These are phyloP conservation scores for Parazoanthus swiftii DNA, from an alignment of 92 coral and sea anemone species.

Conservation along the genomic window DNA sequence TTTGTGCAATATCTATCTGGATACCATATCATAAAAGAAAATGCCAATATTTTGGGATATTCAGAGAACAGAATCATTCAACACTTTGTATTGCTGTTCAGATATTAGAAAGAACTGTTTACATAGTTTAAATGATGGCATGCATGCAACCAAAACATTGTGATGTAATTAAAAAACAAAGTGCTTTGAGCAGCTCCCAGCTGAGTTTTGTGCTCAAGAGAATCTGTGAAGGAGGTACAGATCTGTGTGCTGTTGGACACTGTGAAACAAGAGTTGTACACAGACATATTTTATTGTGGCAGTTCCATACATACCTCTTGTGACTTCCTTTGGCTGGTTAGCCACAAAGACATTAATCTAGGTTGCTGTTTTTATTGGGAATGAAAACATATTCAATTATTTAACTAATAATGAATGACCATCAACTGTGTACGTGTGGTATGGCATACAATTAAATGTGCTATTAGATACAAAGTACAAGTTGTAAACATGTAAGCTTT, in stretches of 20 bases:
- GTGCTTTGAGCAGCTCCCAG: constrained; percentile 1
- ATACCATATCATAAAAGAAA: not conserved
- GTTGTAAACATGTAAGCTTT: not conserved
- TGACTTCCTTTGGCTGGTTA: not conserved
- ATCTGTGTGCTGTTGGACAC: not conserved
- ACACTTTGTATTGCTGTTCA: not conserved
- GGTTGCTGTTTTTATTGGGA: not conserved
- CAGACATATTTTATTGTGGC: not conserved
- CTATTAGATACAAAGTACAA: not conserved
- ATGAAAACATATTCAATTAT: not conserved
- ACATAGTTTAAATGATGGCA: constrained; percentile 14
- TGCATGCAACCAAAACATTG: constrained; percentile 2
- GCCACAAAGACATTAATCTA: not conserved
- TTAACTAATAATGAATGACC: not conserved
- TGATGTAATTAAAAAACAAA: constrained; percentile 7
- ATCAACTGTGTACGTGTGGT: not conserved
- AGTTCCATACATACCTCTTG: not conserved
- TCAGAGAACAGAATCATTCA: not conserved
- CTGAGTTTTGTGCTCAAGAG: not conserved
- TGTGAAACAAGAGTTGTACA: too few species aligned
- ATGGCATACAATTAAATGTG: not conserved
- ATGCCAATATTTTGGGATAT: not conserved
- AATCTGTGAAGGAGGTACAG: not conserved
- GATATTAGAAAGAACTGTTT: not conserved
- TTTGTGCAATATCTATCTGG: not conserved